Evolutionary conservation across 2,113 vertebrate genomes (phyloP).

Genomic region (Perca fluviatilis): DNA sequence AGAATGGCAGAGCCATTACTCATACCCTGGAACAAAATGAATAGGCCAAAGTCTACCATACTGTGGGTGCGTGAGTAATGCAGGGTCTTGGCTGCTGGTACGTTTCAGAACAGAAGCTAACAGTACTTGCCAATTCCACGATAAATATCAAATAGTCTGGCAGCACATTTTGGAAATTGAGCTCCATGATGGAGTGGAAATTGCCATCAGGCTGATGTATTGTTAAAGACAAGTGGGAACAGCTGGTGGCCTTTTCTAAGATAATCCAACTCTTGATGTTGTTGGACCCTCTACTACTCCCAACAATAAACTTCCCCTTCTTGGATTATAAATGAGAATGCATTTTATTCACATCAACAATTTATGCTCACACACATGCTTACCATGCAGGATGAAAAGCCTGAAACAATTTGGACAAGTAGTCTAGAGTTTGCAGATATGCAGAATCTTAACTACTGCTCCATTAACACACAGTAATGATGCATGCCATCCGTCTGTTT

Average conservation of each 20-base stretch:
- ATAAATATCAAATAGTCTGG: slow-evolving; percentile 81
- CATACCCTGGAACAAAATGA: slow-evolving; percentile 70
- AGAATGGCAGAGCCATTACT: slow-evolving; percentile 77
- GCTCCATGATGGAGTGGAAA: slow-evolving; percentile 68
- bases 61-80: slow-evolving; percentile 68
- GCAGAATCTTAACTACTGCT: slow-evolving; percentile 58
- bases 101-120: slow-evolving; percentile 73
- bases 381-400: slow-evolving; percentile 28
- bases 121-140: slow-evolving; percentile 74
- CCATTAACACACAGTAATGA: slow-evolving; percentile 74
- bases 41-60: slow-evolving; percentile 71
- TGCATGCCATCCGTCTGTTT: slow-evolving; percentile 64
- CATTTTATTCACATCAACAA: neutral
- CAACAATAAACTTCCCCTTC: neutral
- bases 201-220: slow-evolving; percentile 71
- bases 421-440: slow-evolving; percentile 47
- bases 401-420: slow-evolving; percentile 44
- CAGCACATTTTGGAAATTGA: slow-evolving; percentile 75
- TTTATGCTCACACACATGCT: slow-evolving; percentile 3
- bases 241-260: slow-evolving; percentile 73
- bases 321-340: neutral
- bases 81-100: slow-evolving; percentile 68
- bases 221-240: slow-evolving; percentile 71
- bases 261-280: slow-evolving; percentile 67
- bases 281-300: slow-evolving; percentile 34